Conservation (phyloP, 1,140 invertebrate species). For the Akabosia matsudoensis region DNA sequence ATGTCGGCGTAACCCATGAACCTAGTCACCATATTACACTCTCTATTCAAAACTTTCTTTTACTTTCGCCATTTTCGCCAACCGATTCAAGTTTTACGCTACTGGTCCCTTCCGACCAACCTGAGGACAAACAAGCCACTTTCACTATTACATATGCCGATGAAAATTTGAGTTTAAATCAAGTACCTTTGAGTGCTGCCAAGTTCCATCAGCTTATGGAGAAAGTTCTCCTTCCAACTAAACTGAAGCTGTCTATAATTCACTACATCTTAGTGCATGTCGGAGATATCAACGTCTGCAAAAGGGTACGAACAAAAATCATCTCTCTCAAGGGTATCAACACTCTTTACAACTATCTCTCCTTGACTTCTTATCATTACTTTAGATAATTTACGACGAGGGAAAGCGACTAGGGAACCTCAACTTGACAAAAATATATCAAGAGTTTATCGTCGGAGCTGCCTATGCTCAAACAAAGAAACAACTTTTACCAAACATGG, state of each 20-base stretch:
- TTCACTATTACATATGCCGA: constrained; percentile 11
- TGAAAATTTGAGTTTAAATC: constrained; percentile 25
- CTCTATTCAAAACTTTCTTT: not conserved
- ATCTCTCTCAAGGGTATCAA: too few species aligned
- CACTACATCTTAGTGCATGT: constrained; percentile 75
- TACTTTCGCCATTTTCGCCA: not conserved
- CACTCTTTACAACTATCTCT: constrained; percentile 17
- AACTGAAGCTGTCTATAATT: constrained; percentile 63
- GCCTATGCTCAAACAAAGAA: constrained; percentile 68
- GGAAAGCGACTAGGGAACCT: constrained; percentile 38
- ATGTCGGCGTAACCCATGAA: constrained; percentile 73
- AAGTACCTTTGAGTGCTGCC: constrained; percentile 34
- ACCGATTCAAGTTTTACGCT: too few species aligned
- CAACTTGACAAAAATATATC: constrained; percentile 60
- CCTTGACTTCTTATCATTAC: constrained; percentile 42
- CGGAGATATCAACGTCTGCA: constrained; percentile 65
- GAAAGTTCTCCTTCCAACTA: constrained; percentile 15
- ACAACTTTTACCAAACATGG: constrained; percentile 66
- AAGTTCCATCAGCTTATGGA: constrained; percentile 30
- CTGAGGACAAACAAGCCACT: not conserved
- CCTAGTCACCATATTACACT: constrained; percentile 68
- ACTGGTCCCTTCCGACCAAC: too few species aligned
- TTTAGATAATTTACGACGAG: constrained; percentile 39
- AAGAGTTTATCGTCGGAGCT: constrained; percentile 72
- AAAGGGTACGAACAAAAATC: constrained; percentile 56